Evolutionary conservation across 2,888 invertebrate genomes (phyloP).

Genomic region (Gandaritis pyraliata): DNA sequence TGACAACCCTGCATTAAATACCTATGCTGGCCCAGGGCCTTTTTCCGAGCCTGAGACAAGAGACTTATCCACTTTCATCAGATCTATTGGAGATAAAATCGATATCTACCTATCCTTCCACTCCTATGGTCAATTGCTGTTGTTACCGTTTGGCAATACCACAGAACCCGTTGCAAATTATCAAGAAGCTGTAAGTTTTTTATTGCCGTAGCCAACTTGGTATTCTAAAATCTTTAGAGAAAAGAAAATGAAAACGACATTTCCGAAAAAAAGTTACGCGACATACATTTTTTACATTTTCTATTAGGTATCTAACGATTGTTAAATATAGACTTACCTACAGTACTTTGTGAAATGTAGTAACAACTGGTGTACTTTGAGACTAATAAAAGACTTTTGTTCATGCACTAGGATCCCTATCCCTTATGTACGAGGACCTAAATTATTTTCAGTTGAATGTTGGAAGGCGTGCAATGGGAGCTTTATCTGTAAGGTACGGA

Average conservation of each 20-base stretch:
- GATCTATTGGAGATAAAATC: conserved; percentile 53
- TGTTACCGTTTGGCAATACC: conserved; percentile 84
- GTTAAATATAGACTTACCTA: too few relatives aligned
- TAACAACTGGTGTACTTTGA: too few relatives aligned
- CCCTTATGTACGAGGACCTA: too few relatives aligned
- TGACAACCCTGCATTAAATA: conserved; percentile 67
- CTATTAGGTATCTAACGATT: too few relatives aligned
- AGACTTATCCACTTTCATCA: conserved; percentile 54
- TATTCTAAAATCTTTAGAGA: too few relatives aligned
- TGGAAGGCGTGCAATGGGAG: conserved; percentile 73
- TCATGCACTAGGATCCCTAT: too few relatives aligned
- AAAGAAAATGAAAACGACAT: too few relatives aligned
- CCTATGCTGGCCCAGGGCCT: conserved; percentile 78
- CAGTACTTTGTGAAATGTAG: too few relatives aligned
- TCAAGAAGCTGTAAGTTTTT: conserved; percentile 56
- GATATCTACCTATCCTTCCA: conserved; percentile 85
- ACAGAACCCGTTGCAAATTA: conserved; percentile 58
- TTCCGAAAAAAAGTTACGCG: too few relatives aligned
- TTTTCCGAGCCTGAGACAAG: conserved; percentile 84
- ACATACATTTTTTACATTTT: too few relatives aligned
- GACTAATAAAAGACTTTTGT: not conserved
- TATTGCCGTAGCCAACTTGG: not conserved
- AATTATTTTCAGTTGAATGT: conserved; percentile 58
- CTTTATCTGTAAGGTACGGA: conserved; percentile 68
- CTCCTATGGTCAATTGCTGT: conserved; percentile 87